Conservation (phyloP, 2,888 invertebrate genomes). For the Seladonia tumulorum region DNA sequence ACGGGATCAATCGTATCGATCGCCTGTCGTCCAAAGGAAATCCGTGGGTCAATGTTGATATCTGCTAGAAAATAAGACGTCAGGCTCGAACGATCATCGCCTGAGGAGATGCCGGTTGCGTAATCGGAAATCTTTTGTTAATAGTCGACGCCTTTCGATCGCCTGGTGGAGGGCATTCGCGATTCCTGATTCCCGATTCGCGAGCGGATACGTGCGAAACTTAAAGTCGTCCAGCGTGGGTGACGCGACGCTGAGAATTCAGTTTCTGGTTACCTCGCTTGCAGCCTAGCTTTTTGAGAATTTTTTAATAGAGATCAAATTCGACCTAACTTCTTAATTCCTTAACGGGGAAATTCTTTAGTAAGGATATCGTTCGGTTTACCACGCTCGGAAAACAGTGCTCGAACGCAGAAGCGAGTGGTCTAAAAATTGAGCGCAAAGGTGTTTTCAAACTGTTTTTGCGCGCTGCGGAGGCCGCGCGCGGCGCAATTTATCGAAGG, state of each 20-base stretch:
- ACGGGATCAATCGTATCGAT: neutral
- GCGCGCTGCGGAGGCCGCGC: neutral
- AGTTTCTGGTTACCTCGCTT: too few species aligned
- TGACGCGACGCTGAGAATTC: too few species aligned
- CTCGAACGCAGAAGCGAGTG: too few species aligned
- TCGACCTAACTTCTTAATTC: too few species aligned
- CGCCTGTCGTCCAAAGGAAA: neutral
- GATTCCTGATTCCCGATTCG: neutral
- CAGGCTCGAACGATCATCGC: neutral
- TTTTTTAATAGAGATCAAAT: too few species aligned
- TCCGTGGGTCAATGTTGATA: neutral
- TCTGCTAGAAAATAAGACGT: neutral
- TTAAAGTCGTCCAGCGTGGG: too few species aligned
- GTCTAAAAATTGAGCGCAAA: too few species aligned
- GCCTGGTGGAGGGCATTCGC: neutral
- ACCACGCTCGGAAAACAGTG: too few species aligned
- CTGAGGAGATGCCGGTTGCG: neutral
- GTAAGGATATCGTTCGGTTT: too few species aligned
- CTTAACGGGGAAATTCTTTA: too few species aligned
- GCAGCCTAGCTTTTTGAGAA: too few species aligned
- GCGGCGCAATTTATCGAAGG: constrained; percentile 1
- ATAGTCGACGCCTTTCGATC: neutral
- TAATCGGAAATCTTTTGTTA: constrained; percentile 2
- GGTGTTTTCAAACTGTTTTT: neutral
- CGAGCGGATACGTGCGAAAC: neutral